Evolutionary conservation across 1,140 invertebrate genomes (phyloP).

Genomic region (Anagrus nilaparvatae): DNA sequence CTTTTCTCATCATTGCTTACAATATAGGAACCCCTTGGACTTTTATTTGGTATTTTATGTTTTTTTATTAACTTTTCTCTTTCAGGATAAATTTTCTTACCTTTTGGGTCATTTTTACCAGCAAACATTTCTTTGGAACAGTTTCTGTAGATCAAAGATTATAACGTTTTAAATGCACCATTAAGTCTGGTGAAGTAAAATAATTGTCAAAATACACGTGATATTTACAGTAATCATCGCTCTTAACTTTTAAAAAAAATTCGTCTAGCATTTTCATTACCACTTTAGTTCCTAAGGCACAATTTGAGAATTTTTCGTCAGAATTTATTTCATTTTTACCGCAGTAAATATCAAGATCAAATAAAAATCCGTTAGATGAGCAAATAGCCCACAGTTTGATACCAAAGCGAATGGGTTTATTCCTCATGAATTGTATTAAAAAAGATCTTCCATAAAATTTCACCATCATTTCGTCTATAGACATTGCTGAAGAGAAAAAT

Average conservation of each 20-base stretch:
- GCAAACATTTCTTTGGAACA: no score
- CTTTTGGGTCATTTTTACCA: no score
- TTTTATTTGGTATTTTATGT: conserved; percentile 2
- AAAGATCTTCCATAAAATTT: conserved; percentile 9
- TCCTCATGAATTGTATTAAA: conserved; percentile 12
- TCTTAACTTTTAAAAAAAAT: no score
- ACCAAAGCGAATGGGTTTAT: conserved; percentile 6
- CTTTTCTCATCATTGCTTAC: conserved; percentile 10
- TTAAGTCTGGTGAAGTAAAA: conserved; percentile 12
- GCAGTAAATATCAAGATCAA: conserved; percentile 11
- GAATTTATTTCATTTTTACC: conserved; percentile 3
- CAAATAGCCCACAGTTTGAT: conserved; percentile 11
- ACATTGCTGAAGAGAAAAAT: conserved; percentile 6
- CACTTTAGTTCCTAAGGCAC: conserved; percentile 5
- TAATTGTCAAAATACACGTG: conserved; percentile 14
- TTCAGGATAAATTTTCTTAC: no score
- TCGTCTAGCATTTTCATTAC: conserved; percentile 11
- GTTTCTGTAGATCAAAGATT: conserved; percentile 8
- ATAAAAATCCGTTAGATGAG: conserved; percentile 9
- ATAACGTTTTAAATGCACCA: conserved; percentile 7
- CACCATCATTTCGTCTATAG: conserved; percentile 10
- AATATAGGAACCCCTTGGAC: conserved; percentile 7
- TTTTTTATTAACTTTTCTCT: conserved; percentile 12
- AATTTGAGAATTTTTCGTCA: not conserved
- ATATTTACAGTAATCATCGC: no score